phyloP scores from a whole-genome alignment of 2,113 vertebrate species.

The Raphicerus campestris region DNA sequence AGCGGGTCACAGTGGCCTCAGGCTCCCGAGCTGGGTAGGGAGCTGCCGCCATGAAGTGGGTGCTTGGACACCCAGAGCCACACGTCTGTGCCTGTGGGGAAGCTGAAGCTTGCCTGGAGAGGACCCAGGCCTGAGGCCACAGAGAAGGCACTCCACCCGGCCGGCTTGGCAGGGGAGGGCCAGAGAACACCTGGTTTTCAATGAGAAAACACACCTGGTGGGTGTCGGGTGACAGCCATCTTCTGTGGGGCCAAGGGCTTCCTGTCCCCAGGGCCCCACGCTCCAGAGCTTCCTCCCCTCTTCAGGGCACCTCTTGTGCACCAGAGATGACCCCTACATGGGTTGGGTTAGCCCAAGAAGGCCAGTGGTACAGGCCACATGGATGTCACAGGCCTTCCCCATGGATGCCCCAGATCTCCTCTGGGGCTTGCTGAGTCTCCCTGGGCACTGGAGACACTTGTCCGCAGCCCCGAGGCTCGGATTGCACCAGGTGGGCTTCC shows the following conservation, averaged over 20 bases:
- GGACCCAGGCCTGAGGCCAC: background rate
- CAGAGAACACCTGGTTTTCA: background rate
- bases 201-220: background rate
- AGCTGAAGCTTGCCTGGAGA: background rate
- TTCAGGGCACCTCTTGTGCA: accelerated
- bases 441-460: background rate
- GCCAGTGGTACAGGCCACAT: accelerated
- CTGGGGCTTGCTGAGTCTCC: background rate
- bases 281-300: background rate
- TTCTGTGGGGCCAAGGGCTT: background rate
- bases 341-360: accelerated
- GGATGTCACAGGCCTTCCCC: background rate
- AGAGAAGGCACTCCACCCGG: background rate
- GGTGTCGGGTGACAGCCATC: background rate
- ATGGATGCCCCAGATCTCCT: accelerated
- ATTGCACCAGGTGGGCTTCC: background rate
- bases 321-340: background rate
- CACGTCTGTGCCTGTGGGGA: background rate
- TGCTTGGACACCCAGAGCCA: background rate
- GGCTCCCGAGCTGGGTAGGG: background rate
- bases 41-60: accelerated
- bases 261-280: background rate
- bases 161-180: background rate
- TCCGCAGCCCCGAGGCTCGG: accelerated
- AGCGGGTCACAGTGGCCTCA: too few relatives aligned